Evolutionary conservation across 2,113 vertebrate species (phyloP).

Genomic region (Gavialis gangeticus): DNA sequence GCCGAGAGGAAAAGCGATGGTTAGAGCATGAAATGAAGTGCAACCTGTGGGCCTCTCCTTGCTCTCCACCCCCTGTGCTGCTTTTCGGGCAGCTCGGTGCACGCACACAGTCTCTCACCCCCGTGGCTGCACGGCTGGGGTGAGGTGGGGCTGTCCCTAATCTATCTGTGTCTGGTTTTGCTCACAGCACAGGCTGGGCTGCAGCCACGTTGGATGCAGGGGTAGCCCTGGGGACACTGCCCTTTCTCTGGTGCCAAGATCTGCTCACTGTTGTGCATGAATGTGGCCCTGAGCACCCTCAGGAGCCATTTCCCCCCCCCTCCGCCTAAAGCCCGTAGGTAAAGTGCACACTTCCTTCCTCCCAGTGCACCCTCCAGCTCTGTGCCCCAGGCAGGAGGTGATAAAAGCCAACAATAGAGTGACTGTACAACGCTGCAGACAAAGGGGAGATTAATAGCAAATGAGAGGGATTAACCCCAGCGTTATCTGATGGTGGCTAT

Average conservation of each 20-base stretch:
- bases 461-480: background rate
- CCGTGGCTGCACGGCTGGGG: background rate
- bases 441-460: background rate
- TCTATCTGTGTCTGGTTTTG: too few species aligned
- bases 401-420: background rate
- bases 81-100: background rate
- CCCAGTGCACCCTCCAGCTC: background rate
- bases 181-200: background rate
- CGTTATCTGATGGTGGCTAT: background rate
- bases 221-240: background rate
- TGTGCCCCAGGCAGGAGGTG: background rate
- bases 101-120: background rate
- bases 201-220: too few species aligned
- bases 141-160: background rate
- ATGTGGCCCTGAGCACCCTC: too few species aligned
- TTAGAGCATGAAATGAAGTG: background rate
- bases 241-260: background rate
- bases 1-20: background rate
- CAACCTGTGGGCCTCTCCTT: background rate
- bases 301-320: too few species aligned
- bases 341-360: background rate
- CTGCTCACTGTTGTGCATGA: background rate
- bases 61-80: background rate
- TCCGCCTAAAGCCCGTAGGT: background rate
- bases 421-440: background rate